Evolutionary conservation across 1,140 invertebrate species (phyloP), one percentile per base, ranked within the genome.

Genomic region (Tachypleus tridentatus): DNA sequence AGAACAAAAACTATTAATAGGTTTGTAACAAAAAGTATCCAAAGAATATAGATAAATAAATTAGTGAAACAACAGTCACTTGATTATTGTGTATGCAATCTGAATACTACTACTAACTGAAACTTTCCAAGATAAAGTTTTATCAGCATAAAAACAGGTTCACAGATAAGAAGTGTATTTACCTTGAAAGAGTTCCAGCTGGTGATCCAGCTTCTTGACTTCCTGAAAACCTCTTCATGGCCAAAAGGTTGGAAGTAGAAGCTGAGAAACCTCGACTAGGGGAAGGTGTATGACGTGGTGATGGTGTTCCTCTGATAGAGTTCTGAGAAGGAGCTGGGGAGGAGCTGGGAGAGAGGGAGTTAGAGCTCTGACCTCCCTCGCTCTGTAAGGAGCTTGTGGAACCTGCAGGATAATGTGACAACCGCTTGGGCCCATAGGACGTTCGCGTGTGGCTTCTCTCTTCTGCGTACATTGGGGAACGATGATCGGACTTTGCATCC

Each of bases 331-430:
- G 88, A 57, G 87, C 88, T 47, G 89, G 88, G 1, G 88, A 89
- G 59, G 80, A 87, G 56, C 88, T 85, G 2, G 88, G 88, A 53
- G 87, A 89, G 57, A 87, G 84, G 63, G 87, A 88, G 70, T 85
- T 89, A 51, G 87, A 90, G 72, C 87, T 89, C 53, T 86, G 87
- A 64, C 87, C 87, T 71, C 90, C 89, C n/a, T 74, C 73, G 58
- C 87, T 90, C 74, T 91, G 88, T 56, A 93, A 78, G 54, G 87
- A 90, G 51, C 87, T 87, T 58, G 87, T 91, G 4, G 87, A 90
- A 29, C 29, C 29, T 29, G 29, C 29, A 74, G 91, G 88, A 76
- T 91, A 89, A 74, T 89, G 87, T 52, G 86, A 65, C 0, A 69
- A 60, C 3, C 62, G 29, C 29, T 50, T 4, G 84, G 11, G 83